Evolutionary conservation across 2,888 invertebrate species (phyloP).

Genomic region (Theristus sp.): DNA sequence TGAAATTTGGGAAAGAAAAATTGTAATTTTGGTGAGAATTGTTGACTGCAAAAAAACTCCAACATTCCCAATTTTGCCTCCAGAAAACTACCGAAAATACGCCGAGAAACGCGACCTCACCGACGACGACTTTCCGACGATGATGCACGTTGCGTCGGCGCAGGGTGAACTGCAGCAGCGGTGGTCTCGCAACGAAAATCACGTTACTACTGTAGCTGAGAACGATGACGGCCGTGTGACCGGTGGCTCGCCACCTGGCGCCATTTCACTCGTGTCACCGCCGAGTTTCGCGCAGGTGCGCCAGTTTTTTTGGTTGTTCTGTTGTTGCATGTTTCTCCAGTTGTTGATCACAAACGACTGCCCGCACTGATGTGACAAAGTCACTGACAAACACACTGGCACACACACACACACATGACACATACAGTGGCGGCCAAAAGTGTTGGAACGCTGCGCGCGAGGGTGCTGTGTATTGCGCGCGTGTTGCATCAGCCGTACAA

Average conservation of each 20-base stretch:
- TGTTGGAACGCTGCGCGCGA: background rate
- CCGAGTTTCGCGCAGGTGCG: conserved; percentile 2
- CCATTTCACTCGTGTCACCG: background rate
- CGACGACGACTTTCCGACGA: conserved; percentile 1
- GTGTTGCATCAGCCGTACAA: too few relatives aligned
- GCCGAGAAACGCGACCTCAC: background rate
- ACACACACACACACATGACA: too few relatives aligned
- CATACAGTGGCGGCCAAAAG: too few relatives aligned
- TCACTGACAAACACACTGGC: too few relatives aligned
- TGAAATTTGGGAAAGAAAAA: background rate
- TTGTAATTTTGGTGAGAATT: background rate
- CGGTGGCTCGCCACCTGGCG: background rate
- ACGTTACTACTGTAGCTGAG: too few relatives aligned
- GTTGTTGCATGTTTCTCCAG: background rate
- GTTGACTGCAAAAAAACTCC: background rate
- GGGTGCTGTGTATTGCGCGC: background rate
- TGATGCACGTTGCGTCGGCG: conserved; percentile 5
- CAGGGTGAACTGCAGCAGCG: conserved; percentile 3
- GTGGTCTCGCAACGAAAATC: background rate
- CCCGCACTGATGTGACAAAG: too few relatives aligned
- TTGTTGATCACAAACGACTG: too few relatives aligned
- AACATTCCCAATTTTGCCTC: background rate
- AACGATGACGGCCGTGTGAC: background rate
- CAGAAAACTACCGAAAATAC: background rate
- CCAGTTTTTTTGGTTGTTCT: background rate